phyloP scores from a whole-genome alignment of 2,888 invertebrate species.

The Lydus trimaculatus region DNA sequence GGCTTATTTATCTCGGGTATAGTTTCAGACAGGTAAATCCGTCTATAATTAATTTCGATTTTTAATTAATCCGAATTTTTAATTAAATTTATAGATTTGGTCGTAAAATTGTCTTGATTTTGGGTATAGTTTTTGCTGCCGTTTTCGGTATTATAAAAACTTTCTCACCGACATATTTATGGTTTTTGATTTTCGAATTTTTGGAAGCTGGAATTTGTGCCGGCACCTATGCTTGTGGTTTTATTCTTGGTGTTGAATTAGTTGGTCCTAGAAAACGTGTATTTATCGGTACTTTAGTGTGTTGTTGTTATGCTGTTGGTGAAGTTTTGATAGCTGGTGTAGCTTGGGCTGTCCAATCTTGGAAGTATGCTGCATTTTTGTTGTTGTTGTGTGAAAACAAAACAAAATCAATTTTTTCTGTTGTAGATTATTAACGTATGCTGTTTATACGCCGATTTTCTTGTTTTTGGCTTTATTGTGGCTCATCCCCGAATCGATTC shows the following conservation, averaged over 20 bases:
- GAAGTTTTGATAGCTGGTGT: conserved; percentile 71
- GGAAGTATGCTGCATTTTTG: conserved; percentile 71
- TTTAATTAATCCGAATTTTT: too few species aligned
- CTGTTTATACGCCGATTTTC: conserved; percentile 72
- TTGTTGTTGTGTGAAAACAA: too few species aligned
- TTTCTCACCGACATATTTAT: conserved; percentile 72
- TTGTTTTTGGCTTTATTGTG: conserved; percentile 72
- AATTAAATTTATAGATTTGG: conserved; percentile 61
- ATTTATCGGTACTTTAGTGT: conserved; percentile 73
- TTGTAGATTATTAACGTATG: conserved; percentile 36
- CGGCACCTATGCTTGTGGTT: conserved; percentile 75
- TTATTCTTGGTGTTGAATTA: conserved; percentile 74
- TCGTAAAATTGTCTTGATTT: conserved; percentile 67
- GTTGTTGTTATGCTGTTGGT: conserved; percentile 75
- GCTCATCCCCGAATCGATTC: conserved; percentile 74
- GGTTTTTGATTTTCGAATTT: conserved; percentile 75
- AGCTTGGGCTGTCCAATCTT: conserved; percentile 72
- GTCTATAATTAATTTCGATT: conserved; percentile 47
- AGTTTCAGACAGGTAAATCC: conserved; percentile 75
- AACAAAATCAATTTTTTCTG: conserved; percentile 11
- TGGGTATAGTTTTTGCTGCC: conserved; percentile 68
- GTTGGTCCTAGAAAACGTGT: conserved; percentile 78
- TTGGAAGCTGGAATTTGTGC: conserved; percentile 74
- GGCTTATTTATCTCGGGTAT: conserved; percentile 72
- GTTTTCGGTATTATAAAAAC: conserved; percentile 73